Evolutionary conservation across 2,113 vertebrate genomes (phyloP), one percentile per base, ranked within the genome.

Genomic region (Hemibates koningsi): DNA sequence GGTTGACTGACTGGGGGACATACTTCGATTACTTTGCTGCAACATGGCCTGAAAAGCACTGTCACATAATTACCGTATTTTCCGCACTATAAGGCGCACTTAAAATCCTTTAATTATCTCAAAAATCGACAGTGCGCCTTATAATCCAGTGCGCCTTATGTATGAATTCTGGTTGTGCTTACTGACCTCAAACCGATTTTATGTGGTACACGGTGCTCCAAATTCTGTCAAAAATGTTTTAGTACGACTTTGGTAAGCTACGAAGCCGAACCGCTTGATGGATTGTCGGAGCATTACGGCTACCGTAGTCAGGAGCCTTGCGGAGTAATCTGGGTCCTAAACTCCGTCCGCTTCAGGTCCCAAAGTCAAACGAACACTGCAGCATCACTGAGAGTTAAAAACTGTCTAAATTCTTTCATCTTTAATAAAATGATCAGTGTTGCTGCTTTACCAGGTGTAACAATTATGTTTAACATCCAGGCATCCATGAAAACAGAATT

Each of bases 271-370:
- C 54, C 3, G 1, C 54, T 14, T 57, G 54, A 57, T 57, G 24
- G 54, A 27, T 57, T 27, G 54, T 27, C 1, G 0, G 21, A 56
- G 4, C 2, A 8, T 57, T 57, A 14, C 0, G 1, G 24, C 12
- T 56, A 24, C 21, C 0, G 0, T 56, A 56, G 53, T 56, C 53
- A 56, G 11, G 21, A 56, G 53, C 6, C 3, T 56, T 1, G 9
- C 6, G 0, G 0, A 56, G 6, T 56, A 56, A 56, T 56, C 21
- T 5, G 54, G 2, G 54, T 56, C 4, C 54, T 0, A 56, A 56
- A 7, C 54, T 56, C 54, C 1, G 2, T 56, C 54, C 0, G 0
- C 2, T 13, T 56, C 6, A 56, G 54, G 0, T 56, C 11, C 21
- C 21, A 56, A 13, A 27, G 21, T 27, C 11, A 56, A 56, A 1